These are phyloP conservation scores for Hedychridium roseum DNA, from an alignment of 2,888 invertebrate species.

Conservation along the genomic window DNA sequence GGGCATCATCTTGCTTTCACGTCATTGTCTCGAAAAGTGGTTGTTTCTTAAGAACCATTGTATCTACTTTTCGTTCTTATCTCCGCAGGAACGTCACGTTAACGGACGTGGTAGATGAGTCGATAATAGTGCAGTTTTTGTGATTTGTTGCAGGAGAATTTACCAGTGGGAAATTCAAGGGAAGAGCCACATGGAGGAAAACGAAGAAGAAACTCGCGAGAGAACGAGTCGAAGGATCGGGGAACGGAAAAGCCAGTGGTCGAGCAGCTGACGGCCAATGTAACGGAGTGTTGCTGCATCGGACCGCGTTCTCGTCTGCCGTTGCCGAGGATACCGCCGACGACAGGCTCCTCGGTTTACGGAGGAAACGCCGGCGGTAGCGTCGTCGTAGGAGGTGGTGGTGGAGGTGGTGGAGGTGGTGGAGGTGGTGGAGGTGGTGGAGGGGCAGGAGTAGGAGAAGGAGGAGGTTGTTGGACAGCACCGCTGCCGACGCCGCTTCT, in stretches of 20 bases:
- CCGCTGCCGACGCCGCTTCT: slow-evolving; percentile 29
- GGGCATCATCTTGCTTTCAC: slow-evolving; percentile 36
- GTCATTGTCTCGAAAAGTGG: slow-evolving; percentile 23
- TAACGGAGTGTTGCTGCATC: slow-evolving; percentile 56
- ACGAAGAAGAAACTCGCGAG: too few species aligned
- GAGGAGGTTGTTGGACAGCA: too few species aligned
- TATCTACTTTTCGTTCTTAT: not conserved
- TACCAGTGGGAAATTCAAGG: slow-evolving; percentile 32
- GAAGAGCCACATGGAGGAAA: too few species aligned
- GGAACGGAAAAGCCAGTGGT: slow-evolving; percentile 31
- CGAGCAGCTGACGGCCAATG: slow-evolving; percentile 38
- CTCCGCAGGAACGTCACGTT: slow-evolving; percentile 49
- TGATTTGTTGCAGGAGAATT: too few species aligned
- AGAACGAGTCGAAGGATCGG: too few species aligned
- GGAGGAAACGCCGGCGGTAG: slow-evolving; percentile 13
- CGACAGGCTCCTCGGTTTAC: slow-evolving; percentile 22
- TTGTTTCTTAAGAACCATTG: too few species aligned
- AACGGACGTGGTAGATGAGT: too few species aligned
- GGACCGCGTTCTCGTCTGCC: slow-evolving; percentile 55
- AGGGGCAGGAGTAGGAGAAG: slow-evolving; percentile 22
- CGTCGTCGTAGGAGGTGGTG: slow-evolving; percentile 19
- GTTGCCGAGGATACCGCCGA: slow-evolving; percentile 39
- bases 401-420: slow-evolving; percentile 20
- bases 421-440: slow-evolving; percentile 23
- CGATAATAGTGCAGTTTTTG: too few species aligned